Conservation (phyloP, 2,797 vertebrate genomes). For the Thripadectes ignobilis region DNA sequence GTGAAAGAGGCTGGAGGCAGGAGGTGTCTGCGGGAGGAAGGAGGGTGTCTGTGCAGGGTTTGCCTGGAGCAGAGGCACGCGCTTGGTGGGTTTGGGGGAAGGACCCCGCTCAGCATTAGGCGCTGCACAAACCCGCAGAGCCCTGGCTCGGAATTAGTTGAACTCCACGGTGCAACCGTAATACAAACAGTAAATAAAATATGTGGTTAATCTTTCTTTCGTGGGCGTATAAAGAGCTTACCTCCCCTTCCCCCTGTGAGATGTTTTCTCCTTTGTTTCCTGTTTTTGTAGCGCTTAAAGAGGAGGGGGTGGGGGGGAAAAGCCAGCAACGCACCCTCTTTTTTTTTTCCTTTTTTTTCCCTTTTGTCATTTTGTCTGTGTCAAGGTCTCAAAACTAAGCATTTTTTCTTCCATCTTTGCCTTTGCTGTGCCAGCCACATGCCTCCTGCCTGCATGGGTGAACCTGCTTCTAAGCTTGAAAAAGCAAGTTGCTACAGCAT, state of each 20-base stretch:
- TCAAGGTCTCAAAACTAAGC: constrained; percentile 3
- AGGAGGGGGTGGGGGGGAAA: neutral
- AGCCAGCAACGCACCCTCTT: neutral
- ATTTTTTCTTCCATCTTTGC: neutral
- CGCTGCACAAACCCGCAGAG: neutral
- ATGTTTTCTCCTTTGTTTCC: constrained; percentile 73
- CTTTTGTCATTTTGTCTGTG: neutral
- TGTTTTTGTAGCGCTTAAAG: constrained; percentile 57
- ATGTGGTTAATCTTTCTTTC: constrained; percentile 63
- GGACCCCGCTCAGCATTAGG: accelerated
- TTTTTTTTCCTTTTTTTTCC: neutral
- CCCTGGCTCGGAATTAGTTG: neutral
- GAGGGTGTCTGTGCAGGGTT: neutral
- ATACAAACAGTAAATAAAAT: constrained; percentile 64
- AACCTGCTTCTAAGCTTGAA: neutral
- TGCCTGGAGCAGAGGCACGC: accelerated
- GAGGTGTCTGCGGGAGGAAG: neutral
- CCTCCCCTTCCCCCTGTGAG: constrained; percentile 56
- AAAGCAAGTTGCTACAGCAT: neutral
- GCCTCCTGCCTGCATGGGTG: neutral
- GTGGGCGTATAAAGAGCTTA: constrained; percentile 56
- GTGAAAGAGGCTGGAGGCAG: neutral
- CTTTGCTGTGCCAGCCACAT: neutral
- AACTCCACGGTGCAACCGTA: neutral
- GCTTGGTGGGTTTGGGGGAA: neutral